A percentile compares a stretch with the other conserved stretches of the same genome.
phyloP scores from a whole-genome alignment of 1,140 invertebrate genomes.

The Campoletis sonorensis region DNA sequence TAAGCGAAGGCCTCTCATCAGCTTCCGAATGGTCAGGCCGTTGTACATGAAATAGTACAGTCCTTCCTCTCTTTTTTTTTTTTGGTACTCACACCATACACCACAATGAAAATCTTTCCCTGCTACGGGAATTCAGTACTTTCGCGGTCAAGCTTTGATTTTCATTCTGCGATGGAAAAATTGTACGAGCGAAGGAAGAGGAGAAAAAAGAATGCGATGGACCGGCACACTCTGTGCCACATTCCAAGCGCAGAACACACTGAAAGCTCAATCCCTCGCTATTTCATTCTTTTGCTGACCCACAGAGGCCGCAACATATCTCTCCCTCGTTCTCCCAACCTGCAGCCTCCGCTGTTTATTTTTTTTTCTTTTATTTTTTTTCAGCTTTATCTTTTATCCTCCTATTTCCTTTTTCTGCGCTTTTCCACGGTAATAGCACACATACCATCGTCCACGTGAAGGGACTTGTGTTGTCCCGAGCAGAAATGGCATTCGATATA shows the following conservation, averaged over 20 bases:
- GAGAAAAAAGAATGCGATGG: slow-evolving; percentile 1
- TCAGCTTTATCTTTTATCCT: slow-evolving; percentile 20
- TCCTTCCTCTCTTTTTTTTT: not conserved
- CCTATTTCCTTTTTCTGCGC: not conserved
- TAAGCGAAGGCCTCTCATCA: not conserved
- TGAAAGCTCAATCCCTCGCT: slow-evolving; percentile 31
- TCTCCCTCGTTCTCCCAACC: not conserved
- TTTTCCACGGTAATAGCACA: slow-evolving; percentile 21
- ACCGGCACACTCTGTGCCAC: slow-evolving; percentile 23
- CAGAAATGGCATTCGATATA: slow-evolving; percentile 24
- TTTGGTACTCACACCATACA: slow-evolving; percentile 10
- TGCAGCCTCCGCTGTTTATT: slow-evolving; percentile 7
- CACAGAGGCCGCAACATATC: slow-evolving; percentile 8
- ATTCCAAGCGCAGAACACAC: slow-evolving; percentile 17
- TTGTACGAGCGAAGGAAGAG: not conserved
- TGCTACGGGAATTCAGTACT: slow-evolving; percentile 36
- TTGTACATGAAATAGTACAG: not conserved
- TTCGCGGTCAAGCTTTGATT: slow-evolving; percentile 62
- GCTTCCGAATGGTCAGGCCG: not conserved
- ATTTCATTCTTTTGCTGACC: slow-evolving; percentile 24
- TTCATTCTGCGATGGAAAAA: slow-evolving; percentile 36
- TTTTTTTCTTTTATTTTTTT: not conserved
- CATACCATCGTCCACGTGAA: not conserved
- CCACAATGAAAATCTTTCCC: slow-evolving; percentile 10
- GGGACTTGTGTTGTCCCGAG: not conserved